A percentile compares a stretch with the other conserved stretches of the same genome.
These are phyloP conservation scores for Yponomeuta plumbellus DNA, from an alignment of 2,888 invertebrate genomes.

Conservation along the genomic window DNA sequence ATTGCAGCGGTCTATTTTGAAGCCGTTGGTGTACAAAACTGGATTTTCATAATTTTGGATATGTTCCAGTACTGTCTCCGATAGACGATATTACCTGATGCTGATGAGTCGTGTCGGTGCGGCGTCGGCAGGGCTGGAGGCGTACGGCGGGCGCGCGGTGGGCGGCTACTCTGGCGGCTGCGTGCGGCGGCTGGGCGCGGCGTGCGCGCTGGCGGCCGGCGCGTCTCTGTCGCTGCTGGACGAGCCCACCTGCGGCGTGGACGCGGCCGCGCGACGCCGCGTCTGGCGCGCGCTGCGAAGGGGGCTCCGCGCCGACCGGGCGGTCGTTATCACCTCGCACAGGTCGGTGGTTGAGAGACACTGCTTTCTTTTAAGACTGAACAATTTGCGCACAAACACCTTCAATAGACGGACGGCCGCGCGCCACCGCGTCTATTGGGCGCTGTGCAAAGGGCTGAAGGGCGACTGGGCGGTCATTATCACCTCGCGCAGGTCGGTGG, in stretches of 20 bases:
- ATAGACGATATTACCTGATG: too few relatives aligned
- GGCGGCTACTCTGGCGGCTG: conserved; percentile 82
- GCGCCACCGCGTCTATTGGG: conserved; percentile 77
- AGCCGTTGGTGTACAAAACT: too few relatives aligned
- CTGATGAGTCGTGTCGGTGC: too few relatives aligned
- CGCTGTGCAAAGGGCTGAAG: conserved; percentile 53
- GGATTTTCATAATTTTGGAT: too few relatives aligned
- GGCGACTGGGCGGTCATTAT: conserved; percentile 78
- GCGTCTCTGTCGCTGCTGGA: conserved; percentile 81
- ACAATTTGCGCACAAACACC: too few relatives aligned
- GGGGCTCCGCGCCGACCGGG: conserved; percentile 65
- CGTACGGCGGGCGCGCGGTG: conserved; percentile 24
- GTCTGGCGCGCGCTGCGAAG: conserved; percentile 79
- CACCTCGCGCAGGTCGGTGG: conserved; percentile 81
- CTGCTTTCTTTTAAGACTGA: too few relatives aligned
- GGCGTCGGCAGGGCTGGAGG: conserved; percentile 29
- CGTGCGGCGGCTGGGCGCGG: conserved; percentile 73
- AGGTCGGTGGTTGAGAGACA: too few relatives aligned
- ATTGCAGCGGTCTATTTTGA: too few relatives aligned
- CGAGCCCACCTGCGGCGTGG: conserved; percentile 85
- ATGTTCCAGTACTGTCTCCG: too few relatives aligned
- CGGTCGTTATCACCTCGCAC: conserved; percentile 82
- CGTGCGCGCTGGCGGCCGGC: conserved; percentile 46
- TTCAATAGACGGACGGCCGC: conserved; percentile 78
- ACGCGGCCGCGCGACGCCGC: conserved; percentile 80